Evolutionary conservation across 2,888 invertebrate genomes (phyloP).

Genomic region (Gisinianus flammeolus): DNA sequence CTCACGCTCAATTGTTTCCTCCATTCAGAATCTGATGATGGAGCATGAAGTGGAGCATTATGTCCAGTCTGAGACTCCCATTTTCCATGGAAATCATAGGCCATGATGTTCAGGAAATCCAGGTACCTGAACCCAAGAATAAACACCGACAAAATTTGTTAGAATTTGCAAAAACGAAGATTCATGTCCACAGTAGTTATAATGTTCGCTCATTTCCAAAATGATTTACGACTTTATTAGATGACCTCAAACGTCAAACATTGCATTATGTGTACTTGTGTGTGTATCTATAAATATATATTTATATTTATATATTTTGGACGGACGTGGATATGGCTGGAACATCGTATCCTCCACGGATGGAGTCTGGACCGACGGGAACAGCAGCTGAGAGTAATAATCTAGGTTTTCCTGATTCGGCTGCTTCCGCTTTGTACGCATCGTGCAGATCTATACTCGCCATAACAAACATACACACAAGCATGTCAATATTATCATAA

Average conservation of each 20-base stretch:
- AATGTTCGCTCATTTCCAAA: background rate
- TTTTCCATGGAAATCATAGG: constrained; percentile 61
- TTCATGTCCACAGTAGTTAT: background rate
- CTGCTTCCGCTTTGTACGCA: constrained; percentile 92
- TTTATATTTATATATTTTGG: no score
- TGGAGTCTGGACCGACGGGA: constrained; percentile 64
- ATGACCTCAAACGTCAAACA: no score
- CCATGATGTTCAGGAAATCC: constrained; percentile 61
- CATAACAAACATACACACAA: background rate
- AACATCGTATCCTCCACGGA: constrained; percentile 64
- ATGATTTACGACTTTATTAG: no score
- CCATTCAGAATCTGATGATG: constrained; percentile 58
- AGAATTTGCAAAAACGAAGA: background rate
- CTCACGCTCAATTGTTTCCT: constrained; percentile 62
- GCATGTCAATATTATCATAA: background rate
- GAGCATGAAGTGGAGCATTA: constrained; percentile 70
- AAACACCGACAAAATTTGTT: no score
- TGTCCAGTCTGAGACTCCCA: constrained; percentile 66
- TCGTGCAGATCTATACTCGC: constrained; percentile 76
- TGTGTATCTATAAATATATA: no score
- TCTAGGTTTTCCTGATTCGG: constrained; percentile 83
- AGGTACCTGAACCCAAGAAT: no score
- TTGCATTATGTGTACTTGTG: no score
- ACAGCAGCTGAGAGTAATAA: constrained; percentile 73
- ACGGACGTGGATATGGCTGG: constrained; percentile 65